phyloP scores from a whole-genome alignment of 1,140 invertebrate species.

The Andrena cerasifolii region DNA sequence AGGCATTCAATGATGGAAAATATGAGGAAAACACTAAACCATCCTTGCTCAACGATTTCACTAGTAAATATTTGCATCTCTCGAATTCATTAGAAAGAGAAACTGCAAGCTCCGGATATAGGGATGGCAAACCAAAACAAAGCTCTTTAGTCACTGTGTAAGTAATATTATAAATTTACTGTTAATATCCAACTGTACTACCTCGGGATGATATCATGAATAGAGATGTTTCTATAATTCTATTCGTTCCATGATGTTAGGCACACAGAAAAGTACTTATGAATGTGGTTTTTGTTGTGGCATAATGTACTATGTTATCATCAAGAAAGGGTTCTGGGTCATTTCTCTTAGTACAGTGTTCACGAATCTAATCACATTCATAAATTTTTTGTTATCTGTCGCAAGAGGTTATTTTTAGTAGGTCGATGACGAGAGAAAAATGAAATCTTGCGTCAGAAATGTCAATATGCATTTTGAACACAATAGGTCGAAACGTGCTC shows the following conservation, averaged over 20 bases:
- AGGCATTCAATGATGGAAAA: conserved; percentile 1
- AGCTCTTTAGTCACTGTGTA: conserved; percentile 85
- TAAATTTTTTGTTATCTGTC: conserved; percentile 49
- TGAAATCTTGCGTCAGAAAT: conserved; percentile 66
- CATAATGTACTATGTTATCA: conserved; percentile 35
- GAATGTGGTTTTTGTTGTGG: not conserved
- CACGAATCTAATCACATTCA: conserved; percentile 47
- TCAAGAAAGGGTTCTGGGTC: conserved; percentile 49
- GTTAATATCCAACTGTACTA: not conserved
- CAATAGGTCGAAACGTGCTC: not conserved
- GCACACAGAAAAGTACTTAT: not conserved
- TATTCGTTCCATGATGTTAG: not conserved
- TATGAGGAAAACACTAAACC: not conserved
- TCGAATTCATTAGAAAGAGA: conserved; percentile 19
- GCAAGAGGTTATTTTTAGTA: conserved; percentile 34
- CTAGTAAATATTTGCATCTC: not conserved
- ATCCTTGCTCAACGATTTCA: not conserved
- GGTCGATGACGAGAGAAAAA: conserved; percentile 44
- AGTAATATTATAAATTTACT: conserved; percentile 71
- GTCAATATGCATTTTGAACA: conserved; percentile 32
- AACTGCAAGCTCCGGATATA: not conserved
- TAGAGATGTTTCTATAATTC: not conserved
- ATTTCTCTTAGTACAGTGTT: conserved; percentile 23
- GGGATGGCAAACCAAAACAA: conserved; percentile 75
- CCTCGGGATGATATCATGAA: no score